These are phyloP conservation scores for Empidonax traillii DNA, from an alignment of 2,113 vertebrate species.

Conservation along the genomic window DNA sequence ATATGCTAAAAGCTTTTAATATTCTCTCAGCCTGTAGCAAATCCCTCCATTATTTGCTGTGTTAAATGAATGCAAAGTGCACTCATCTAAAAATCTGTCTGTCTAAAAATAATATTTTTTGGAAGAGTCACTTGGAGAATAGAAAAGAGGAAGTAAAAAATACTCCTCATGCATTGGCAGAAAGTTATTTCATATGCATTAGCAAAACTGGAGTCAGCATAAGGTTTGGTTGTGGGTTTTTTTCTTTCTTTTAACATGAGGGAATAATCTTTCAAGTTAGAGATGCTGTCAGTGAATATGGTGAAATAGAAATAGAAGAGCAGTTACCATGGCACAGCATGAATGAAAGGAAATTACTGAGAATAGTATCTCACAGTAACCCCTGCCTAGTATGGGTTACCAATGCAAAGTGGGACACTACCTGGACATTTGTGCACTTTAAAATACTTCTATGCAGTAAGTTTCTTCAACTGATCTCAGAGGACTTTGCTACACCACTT, in stretches of 20 bases:
- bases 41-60: conserved; percentile 21
- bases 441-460: not conserved
- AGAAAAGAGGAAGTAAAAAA: not conserved
- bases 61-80: conserved; percentile 13
- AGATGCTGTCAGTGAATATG: not conserved
- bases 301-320: not conserved
- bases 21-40: not conserved
- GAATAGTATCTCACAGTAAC: not conserved
- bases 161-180: not conserved
- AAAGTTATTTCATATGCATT: not conserved
- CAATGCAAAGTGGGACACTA: not conserved
- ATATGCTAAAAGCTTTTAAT: conserved; percentile 32
- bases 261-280: not conserved
- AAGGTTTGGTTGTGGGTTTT: not conserved
- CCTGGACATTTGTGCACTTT: conserved; percentile 35
- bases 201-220: not conserved
- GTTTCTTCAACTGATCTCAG: not conserved
- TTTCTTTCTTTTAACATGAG: not conserved
- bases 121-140: not conserved
- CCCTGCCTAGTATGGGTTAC: not conserved
- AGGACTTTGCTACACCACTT: not conserved
- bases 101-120: conserved; percentile 60
- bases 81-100: conserved; percentile 37
- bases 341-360: not conserved
- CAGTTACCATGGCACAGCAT: not conserved